A percentile compares a stretch with the other conserved stretches of the same genome.
These are phyloP conservation scores for Carollia perspicillata DNA, from an alignment of 2,113 vertebrate genomes.

Conservation along the genomic window DNA sequence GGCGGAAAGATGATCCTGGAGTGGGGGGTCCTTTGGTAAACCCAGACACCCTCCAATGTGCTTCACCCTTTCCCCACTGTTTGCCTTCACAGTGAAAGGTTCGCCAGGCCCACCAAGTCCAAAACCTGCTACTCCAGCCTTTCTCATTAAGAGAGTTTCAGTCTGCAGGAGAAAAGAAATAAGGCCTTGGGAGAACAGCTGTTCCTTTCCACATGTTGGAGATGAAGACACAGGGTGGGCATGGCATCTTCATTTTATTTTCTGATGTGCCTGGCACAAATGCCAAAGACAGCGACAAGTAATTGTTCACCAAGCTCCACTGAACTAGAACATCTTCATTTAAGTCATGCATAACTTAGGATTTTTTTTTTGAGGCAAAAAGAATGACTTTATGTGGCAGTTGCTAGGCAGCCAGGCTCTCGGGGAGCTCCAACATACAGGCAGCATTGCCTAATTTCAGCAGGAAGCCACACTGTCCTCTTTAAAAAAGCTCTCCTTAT, in stretches of 20 bases:
- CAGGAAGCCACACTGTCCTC: slow-evolving; percentile 38
- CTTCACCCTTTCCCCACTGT: not conserved
- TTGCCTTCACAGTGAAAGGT: not conserved
- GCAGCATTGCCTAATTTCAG: slow-evolving; percentile 47
- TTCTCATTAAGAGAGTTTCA: not conserved
- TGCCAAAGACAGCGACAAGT: slow-evolving; percentile 68
- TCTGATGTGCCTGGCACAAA: slow-evolving; percentile 71
- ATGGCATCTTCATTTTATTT: slow-evolving; percentile 68
- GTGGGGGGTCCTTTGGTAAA: not conserved
- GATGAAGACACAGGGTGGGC: slow-evolving; percentile 32
- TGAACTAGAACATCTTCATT: slow-evolving; percentile 74
- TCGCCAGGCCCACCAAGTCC: not conserved
- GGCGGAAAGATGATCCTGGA: not conserved
- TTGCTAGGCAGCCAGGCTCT: slow-evolving; percentile 72
- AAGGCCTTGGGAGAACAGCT: slow-evolving; percentile 1
- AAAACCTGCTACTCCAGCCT: not conserved
- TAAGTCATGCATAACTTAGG: slow-evolving; percentile 67
- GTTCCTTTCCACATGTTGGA: not conserved
- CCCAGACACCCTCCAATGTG: not conserved
- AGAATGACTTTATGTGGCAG: slow-evolving; percentile 66
- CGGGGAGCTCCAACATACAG: slow-evolving; percentile 18
- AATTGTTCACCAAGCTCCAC: slow-evolving; percentile 78
- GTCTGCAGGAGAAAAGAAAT: not conserved
- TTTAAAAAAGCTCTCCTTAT: slow-evolving; percentile 19
- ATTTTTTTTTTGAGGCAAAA: slow-evolving; percentile 57